Conservation (phyloP, 1,140 invertebrate species). For the Spodoptera frugiperda region DNA sequence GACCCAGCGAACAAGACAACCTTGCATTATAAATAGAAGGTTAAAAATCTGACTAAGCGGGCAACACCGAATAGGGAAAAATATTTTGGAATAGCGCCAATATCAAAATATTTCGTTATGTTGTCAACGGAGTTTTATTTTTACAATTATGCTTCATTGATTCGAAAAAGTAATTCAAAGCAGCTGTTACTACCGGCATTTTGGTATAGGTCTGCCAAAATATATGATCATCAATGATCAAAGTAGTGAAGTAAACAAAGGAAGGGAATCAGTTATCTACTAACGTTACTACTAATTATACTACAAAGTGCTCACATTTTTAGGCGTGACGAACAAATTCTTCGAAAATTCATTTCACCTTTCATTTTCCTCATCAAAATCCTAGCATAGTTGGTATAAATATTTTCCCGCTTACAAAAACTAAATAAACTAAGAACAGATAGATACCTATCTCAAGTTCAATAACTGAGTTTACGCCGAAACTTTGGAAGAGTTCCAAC, state of each 20-base stretch:
- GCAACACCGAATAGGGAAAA: slow-evolving; percentile 42
- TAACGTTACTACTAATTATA: no score
- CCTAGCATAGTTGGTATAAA: not conserved
- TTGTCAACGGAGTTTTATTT: slow-evolving; percentile 27
- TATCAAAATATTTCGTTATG: not conserved
- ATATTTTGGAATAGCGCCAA: slow-evolving; percentile 38
- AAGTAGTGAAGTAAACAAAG: no score
- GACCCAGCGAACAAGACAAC: slow-evolving; percentile 2
- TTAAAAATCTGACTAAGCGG: slow-evolving; percentile 26
- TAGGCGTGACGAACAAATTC: not conserved
- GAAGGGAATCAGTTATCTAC: no score
- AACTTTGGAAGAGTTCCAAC: slow-evolving; percentile 37
- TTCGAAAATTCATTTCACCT: not conserved
- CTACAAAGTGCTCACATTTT: not conserved
- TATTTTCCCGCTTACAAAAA: slow-evolving; percentile 17
- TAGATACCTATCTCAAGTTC: slow-evolving; percentile 35
- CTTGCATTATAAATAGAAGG: slow-evolving; percentile 24
- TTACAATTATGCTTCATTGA: slow-evolving; percentile 34
- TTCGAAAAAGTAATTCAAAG: not conserved
- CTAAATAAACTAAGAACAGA: not conserved
- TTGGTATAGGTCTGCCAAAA: no score
- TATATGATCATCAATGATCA: no score
- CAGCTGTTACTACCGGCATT: not conserved
- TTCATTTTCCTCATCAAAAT: not conserved
- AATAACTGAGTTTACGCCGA: slow-evolving; percentile 25